Evolutionary conservation across 2,113 vertebrate genomes (phyloP).

Genomic region (Marmota flaviventris): DNA sequence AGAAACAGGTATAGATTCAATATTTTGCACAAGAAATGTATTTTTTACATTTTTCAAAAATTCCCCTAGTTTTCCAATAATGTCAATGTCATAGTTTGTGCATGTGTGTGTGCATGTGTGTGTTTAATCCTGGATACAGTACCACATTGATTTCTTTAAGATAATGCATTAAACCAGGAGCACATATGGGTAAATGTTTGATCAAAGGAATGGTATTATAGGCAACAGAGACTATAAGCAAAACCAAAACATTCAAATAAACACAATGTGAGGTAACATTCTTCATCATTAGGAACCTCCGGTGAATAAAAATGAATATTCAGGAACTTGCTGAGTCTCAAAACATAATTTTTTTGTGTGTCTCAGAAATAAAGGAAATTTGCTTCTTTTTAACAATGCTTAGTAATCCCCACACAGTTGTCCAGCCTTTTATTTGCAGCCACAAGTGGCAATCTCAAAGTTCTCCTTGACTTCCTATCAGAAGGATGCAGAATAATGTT

Average conservation of each 20-base stretch:
- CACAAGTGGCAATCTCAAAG: background rate
- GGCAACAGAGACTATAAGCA: background rate
- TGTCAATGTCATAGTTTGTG: background rate
- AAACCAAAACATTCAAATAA: background rate
- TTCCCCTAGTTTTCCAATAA: background rate
- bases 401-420: background rate
- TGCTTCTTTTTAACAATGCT: background rate
- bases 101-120: background rate
- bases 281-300: background rate
- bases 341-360: background rate
- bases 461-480: constrained; percentile 32
- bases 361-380: constrained; percentile 22
- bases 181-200: constrained; percentile 22
- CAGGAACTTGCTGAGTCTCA: background rate
- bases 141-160: constrained; percentile 20
- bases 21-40: background rate
- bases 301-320: constrained; percentile 39
- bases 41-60: background rate
- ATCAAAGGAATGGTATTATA: background rate
- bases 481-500: constrained; percentile 12
- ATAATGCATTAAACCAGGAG: background rate
- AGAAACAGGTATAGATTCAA: background rate
- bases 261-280: background rate
- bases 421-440: background rate
- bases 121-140: background rate